Evolutionary conservation across 2,888 invertebrate species (phyloP).

Genomic region (Aphodius sticticus): DNA sequence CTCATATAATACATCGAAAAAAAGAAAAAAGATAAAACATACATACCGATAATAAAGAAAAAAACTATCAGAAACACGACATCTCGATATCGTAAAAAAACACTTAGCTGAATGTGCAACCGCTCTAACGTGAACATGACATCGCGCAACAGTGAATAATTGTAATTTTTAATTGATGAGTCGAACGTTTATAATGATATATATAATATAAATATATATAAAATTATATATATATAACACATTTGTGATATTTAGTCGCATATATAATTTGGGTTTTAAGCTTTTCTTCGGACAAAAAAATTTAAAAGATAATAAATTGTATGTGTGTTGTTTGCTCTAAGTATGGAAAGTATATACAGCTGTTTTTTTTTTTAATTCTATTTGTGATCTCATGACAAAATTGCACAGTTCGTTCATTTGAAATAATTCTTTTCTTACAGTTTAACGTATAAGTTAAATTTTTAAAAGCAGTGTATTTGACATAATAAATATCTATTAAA

Average conservation of each 20-base stretch:
- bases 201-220: conserved; percentile 28
- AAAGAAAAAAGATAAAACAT: conserved; percentile 7
- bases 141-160: conserved; percentile 18
- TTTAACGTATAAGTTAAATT: conserved; percentile 46
- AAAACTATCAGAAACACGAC: neutral
- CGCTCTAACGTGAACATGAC: neutral
- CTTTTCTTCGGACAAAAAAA: conserved; percentile 12
- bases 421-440: conserved; percentile 33
- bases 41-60: neutral
- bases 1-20: neutral
- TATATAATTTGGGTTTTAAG: conserved; percentile 39
- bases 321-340: conserved; percentile 22
- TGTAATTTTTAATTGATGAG: conserved; percentile 29
- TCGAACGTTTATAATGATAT: conserved; percentile 23
- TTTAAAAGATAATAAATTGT: conserved; percentile 15
- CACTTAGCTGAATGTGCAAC: neutral
- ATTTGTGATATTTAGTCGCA: conserved; percentile 47
- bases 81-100: neutral
- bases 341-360: neutral
- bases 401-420: conserved; percentile 40
- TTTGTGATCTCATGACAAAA: conserved; percentile 42
- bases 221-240: conserved; percentile 36
- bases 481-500: conserved; percentile 55
- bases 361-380: conserved; percentile 12
- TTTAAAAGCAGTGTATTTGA: conserved; percentile 57